Conservation (phyloP, 2,113 vertebrate genomes). For the Psittacula cyanocephala region DNA sequence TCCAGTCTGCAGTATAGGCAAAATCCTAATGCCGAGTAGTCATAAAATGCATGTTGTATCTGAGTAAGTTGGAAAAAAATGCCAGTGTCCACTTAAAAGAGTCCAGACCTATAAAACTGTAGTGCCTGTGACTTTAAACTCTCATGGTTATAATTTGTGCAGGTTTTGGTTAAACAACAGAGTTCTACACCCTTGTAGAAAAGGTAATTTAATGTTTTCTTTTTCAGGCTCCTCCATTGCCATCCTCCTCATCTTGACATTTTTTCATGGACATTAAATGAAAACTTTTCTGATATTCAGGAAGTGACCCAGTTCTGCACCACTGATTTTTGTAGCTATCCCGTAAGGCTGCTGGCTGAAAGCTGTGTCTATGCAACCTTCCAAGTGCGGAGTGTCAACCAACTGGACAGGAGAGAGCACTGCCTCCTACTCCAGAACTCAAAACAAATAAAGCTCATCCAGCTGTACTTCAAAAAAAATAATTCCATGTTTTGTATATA, state of each 20-base stretch:
- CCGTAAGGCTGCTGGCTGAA: conserved; percentile 96
- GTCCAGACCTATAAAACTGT: neutral
- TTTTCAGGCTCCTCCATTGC: conserved; percentile 92
- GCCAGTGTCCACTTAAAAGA: neutral
- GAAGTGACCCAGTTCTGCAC: conserved; percentile 93
- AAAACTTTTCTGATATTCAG: conserved; percentile 97
- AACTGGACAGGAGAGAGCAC: conserved; percentile 82
- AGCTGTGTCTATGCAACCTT: conserved; percentile 99
- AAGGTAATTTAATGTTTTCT: conserved; percentile 68
- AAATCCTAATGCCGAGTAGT: neutral
- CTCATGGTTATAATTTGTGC: neutral
- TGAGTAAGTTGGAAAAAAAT: neutral
- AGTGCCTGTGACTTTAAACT: neutral
- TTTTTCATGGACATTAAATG: conserved; percentile 84
- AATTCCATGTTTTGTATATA: conserved; percentile 93
- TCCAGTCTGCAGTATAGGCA: neutral
- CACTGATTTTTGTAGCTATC: conserved; percentile 94
- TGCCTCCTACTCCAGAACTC: conserved; percentile 83
- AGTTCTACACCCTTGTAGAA: conserved; percentile 47
- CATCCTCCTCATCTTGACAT: conserved; percentile 94
- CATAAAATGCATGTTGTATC: neutral
- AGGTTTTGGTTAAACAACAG: conserved; percentile 13
- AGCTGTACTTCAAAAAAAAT: conserved; percentile 82
- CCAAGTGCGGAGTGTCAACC: conserved; percentile 88
- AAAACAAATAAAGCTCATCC: conserved; percentile 83